These are phyloP conservation scores for Branchipolynoe longqiensis DNA, from an alignment of 2,888 invertebrate genomes.

Conservation along the genomic window DNA sequence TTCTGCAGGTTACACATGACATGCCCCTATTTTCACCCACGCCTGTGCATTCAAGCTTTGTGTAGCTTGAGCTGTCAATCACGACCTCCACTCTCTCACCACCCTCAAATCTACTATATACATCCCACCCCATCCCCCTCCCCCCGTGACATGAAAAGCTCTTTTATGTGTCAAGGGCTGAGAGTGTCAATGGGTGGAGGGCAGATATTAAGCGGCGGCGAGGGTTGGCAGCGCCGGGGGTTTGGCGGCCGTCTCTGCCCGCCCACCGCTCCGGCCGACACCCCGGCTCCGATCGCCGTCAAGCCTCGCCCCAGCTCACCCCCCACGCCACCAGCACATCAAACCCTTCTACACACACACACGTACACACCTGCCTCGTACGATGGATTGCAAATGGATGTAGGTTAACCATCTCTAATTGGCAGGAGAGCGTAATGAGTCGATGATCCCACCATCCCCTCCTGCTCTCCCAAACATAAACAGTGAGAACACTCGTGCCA, in stretches of 20 bases:
- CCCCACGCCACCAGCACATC: not conserved
- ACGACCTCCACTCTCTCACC: conserved; percentile 36
- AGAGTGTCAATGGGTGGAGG: conserved; percentile 32
- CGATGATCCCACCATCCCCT: no score
- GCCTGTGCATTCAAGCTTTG: not conserved
- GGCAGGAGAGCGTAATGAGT: no score
- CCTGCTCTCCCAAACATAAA: not conserved
- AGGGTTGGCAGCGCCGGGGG: not conserved
- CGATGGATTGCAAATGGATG: no score
- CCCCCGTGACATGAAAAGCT: conserved; percentile 26
- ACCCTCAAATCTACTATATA: conserved; percentile 16
- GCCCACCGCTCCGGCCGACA: not conserved
- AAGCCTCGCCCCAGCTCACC: not conserved
- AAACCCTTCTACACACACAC: no score
- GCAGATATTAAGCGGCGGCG: conserved; percentile 1
- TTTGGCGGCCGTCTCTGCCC: not conserved
- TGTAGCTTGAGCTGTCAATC: conserved; percentile 22
- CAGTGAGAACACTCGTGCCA: not conserved
- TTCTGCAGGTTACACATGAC: not conserved
- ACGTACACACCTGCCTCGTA: not conserved
- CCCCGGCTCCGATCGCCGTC: not conserved
- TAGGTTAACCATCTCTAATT: no score
- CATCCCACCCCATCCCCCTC: not conserved
- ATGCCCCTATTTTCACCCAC: conserved; percentile 34
- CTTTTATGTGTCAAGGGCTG: conserved; percentile 23